phyloP scores from a whole-genome alignment of 2,113 vertebrate genomes.

The Clarias batrachus region DNA sequence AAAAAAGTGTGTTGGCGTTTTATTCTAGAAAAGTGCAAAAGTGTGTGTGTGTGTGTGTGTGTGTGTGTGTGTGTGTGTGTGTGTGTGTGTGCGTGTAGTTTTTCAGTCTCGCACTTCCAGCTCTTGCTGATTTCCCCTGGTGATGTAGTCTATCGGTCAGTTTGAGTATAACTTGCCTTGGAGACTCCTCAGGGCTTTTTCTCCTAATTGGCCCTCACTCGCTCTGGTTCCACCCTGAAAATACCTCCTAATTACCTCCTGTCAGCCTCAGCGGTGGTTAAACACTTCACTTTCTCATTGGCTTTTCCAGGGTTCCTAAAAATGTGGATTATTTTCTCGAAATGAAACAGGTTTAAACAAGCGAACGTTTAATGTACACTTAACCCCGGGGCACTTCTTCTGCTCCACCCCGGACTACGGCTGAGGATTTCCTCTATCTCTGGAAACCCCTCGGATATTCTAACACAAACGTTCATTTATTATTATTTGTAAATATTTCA shows the following conservation, averaged over 20 bases:
- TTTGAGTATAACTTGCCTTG: neutral
- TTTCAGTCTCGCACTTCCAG: neutral
- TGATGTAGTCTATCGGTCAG: slow-evolving; percentile 8
- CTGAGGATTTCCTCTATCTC: neutral
- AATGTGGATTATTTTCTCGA: neutral
- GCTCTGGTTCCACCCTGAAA: slow-evolving; percentile 15
- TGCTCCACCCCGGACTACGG: neutral
- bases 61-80: neutral
- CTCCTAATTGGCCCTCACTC: slow-evolving; percentile 15
- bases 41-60: slow-evolving; percentile 1
- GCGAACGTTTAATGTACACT: neutral
- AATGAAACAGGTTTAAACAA: neutral
- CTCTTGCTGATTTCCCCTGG: neutral
- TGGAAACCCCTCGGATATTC: neutral
- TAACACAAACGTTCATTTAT: neutral
- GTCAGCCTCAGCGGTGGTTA: neutral
- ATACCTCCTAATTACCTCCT: slow-evolving; percentile 22
- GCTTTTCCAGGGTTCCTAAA: neutral
- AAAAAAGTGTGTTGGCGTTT: neutral
- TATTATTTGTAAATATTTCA: neutral
- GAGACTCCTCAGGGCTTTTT: neutral
- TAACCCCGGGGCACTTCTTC: neutral
- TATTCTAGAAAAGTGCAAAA: neutral
- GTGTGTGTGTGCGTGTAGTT: neutral
- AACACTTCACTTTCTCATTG: neutral